Base-by-base conservation (phyloP, 1,140 invertebrate genomes). In the Heterodera schachtii region DNA sequence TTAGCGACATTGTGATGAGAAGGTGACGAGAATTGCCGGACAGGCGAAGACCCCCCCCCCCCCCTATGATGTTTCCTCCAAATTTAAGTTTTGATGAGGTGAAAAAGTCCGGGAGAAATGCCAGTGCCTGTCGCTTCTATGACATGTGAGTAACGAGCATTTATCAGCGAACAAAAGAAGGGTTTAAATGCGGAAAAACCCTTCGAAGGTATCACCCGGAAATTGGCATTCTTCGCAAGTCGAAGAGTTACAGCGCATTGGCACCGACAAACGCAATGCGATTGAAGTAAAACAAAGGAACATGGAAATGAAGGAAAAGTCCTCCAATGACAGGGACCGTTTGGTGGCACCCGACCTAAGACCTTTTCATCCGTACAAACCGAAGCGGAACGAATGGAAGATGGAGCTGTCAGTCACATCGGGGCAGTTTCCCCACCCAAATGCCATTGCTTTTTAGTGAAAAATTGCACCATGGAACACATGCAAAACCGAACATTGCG, bases 361-460 rank as follows among this genome's bases (percentile, higher is more conserved):
- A 19, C 84, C 84, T 11, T 84, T 70, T 44, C 75, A 75, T 8
- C 31, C 84, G 0, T 84, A 84, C 69, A 71, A 71, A 47, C 80
- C 83, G 44, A 82, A 84, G 60, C 78, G 84, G 67, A 60, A 46
- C 7, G 83, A 84, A 74, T 84, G 82, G 75, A 74, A 78, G 43
- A 19, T 46, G 67, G 49, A 79, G 21, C 41, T 41, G 21, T 64
- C 57, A 64, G 57, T 64, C 5, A 31, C 31, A 2, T 52, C 11
- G 43, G 57, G 57, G 57, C 11, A 19, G 19, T 19, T 19, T 16
- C 47, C 44, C n/a, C 31, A 21, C 41, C 64, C 79, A 6, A 52
- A 1, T 52, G 11, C 6, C 11, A 52, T 8, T 6, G 6, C 49
- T 41, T 13, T 41, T 11, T 16, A 49, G 60, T 31, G 47, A 60